Evolutionary conservation across 2,113 vertebrate genomes (phyloP).

Genomic region (Amblyornis subalaris): DNA sequence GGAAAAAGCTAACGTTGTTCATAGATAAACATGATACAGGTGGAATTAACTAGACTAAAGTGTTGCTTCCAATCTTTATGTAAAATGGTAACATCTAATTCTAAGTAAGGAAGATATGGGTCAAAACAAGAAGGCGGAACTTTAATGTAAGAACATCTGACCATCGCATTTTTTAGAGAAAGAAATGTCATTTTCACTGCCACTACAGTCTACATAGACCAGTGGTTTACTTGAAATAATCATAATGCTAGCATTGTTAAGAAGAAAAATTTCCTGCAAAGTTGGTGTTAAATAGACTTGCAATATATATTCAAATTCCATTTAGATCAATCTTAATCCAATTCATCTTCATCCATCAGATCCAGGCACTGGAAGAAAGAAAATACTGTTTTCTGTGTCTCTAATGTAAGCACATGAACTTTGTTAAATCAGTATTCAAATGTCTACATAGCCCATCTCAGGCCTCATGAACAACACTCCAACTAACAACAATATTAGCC

Average conservation of each 20-base stretch:
- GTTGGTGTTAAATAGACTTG: background rate
- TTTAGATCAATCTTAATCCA: background rate
- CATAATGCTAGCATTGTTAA: background rate
- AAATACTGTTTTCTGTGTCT: background rate
- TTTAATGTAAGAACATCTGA: background rate
- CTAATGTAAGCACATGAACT: background rate
- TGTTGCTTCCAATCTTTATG: background rate
- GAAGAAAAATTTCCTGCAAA: background rate
- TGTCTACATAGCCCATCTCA: background rate
- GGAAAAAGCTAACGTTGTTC: background rate
- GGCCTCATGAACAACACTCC: background rate
- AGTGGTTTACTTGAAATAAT: background rate
- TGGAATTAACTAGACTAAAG: background rate
- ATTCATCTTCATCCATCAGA: background rate
- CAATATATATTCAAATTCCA: background rate
- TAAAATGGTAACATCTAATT: background rate
- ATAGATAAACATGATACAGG: background rate
- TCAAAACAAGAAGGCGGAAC: background rate
- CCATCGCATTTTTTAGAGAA: background rate
- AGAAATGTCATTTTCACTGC: background rate
- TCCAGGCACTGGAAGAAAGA: background rate
- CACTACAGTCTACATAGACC: background rate
- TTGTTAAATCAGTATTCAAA: background rate
- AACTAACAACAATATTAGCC: background rate
- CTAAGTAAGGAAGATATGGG: background rate